Evolutionary conservation across 2,888 invertebrate genomes (phyloP), one percentile per base, ranked within the genome.

Genomic region (Tenthredo distinguenda): DNA sequence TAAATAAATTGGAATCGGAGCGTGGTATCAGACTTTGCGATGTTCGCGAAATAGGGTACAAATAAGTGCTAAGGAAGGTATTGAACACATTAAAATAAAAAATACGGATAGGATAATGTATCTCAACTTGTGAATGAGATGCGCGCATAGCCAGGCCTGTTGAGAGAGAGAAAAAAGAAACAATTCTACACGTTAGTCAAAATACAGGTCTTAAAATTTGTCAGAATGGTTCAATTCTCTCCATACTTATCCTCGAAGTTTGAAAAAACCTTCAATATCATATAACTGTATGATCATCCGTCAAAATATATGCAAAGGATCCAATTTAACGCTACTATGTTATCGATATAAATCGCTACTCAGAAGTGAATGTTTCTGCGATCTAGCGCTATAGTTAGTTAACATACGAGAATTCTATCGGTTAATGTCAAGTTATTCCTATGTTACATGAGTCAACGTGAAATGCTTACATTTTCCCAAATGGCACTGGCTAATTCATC

Each of bases 381-480:
- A 37, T 71, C 71, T 71, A 71, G 71, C 71, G 71, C 18, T 71
- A 71, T 71, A 71, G 9, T 71, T 37, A 37, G 71, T 26, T 10
- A 37, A n/a, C 9, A 2, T 31, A 68, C 21, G 12, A 31, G 15
- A 34, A 68, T 31, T 50, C n/a, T 55, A 50, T 55, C 31, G n/a
- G 55, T 77, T 58, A 9, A 62, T 21, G 1, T 34, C 9, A 3
- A 40, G 37, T 62, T 62, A 15, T 81, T 62, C 2, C 21, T 7
- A 81, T 81, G 26, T 43, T 2, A 18, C 3, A 10, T 26, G 10
- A 26, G 7, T 10, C 3, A n/a, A n/a, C 2, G 10, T 55, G 10
- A 40, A 15, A 87, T 86, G 96, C 97, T 96, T 94, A 98, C 98
- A 93, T 96, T 97, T 92, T 98, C 98, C 99, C 99, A 99, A 88